phyloP scores from a whole-genome alignment of 2,888 invertebrate species.

The Caenorhabditis sp. region DNA sequence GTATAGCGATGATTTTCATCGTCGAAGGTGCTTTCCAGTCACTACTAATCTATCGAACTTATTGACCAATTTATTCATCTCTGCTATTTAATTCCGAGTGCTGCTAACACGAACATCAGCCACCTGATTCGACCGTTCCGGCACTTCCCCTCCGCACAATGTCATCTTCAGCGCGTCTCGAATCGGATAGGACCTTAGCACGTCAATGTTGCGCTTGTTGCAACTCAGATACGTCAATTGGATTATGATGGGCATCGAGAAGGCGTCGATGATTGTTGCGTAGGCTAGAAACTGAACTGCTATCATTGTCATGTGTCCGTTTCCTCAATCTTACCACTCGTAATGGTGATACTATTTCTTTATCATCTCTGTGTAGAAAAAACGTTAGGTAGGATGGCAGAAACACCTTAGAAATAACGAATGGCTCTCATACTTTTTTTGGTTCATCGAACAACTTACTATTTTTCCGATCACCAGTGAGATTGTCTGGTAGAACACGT shows the following conservation, averaged over 20 bases:
- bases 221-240: not conserved
- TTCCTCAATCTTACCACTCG: too few relatives aligned
- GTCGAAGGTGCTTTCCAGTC: too few relatives aligned
- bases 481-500: slow-evolving; percentile 6
- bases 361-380: too few relatives aligned
- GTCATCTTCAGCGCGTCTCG: not conserved
- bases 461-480: not conserved
- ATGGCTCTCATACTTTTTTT: too few relatives aligned
- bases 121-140: not conserved
- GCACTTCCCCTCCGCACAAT: not conserved
- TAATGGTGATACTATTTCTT: too few relatives aligned
- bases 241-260: not conserved
- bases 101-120: not conserved
- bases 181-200: not conserved
- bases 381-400: too few relatives aligned
- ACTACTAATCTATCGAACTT: too few relatives aligned
- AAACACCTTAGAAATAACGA: too few relatives aligned
- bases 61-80: too few relatives aligned
- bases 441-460: not conserved
- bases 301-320: too few relatives aligned
- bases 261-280: not conserved
- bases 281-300: not conserved
- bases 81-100: too few relatives aligned
- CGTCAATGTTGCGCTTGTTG: slow-evolving; percentile 1
- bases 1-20: too few relatives aligned